These are phyloP conservation scores for Sapajus apella DNA, from an alignment of 2,113 vertebrate species.

Conservation along the genomic window DNA sequence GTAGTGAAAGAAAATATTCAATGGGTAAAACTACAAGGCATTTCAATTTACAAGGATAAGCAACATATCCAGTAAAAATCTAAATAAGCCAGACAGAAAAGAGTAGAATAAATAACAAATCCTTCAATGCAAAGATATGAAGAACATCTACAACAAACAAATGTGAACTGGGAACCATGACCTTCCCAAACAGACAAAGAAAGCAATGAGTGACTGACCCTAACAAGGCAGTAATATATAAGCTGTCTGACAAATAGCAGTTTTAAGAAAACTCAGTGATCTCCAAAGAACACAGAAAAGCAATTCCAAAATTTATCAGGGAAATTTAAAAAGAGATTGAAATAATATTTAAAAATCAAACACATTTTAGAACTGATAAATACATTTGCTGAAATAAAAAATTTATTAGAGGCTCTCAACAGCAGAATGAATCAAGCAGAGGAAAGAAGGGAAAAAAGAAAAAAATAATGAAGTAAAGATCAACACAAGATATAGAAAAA, in stretches of 20 bases:
- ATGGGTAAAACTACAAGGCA: background rate
- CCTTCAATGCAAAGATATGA: background rate
- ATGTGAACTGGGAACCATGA: background rate
- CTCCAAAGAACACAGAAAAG: background rate
- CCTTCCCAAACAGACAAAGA: background rate
- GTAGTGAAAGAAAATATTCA: background rate
- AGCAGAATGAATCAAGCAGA: background rate
- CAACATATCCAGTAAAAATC: too few relatives aligned
- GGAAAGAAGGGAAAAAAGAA: background rate
- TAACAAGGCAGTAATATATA: background rate
- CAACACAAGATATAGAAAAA: background rate
- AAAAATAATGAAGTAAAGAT: background rate
- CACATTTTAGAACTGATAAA: background rate
- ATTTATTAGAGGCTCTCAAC: background rate
- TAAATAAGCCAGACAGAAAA: background rate
- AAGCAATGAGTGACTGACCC: background rate
- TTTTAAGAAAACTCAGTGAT: background rate
- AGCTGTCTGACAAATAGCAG: background rate
- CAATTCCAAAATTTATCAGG: background rate
- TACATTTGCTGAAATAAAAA: background rate
- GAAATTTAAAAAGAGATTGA: background rate
- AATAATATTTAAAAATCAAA: background rate
- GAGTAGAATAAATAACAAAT: background rate
- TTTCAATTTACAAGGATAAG: background rate
- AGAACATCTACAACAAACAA: background rate